Evolutionary conservation across 2,888 invertebrate species (phyloP), one percentile per base, ranked within the genome.

Genomic region (Syrphus vitripennis): DNA sequence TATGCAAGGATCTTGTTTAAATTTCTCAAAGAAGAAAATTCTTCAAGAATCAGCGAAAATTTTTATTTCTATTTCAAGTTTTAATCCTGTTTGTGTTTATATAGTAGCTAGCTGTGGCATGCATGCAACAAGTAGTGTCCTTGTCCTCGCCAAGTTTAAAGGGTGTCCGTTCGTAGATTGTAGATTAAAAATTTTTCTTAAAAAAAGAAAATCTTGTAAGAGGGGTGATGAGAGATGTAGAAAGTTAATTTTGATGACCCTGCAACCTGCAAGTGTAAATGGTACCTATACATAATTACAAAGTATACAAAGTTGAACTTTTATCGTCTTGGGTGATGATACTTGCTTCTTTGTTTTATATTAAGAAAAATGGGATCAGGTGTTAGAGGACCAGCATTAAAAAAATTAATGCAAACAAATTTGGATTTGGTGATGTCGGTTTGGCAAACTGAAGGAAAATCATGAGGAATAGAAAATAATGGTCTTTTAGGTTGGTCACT

Each of bases 21-120:
- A 55, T 45, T 19, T 34, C 1, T 24, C 12, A 2, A 50, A 53
- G 24, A 10, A 37, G 48, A 34, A 48, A 48, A 37, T 59, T 79
- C 45, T 57, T 74, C 72, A 59, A 0, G 57, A 80, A 59, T 74
- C 50, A 42, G 80, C 80, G 59, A 74, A 80, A 80, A 80, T 80
- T 74, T n/a, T 59, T 72, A 80, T 72, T 79, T 67, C 48, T 31
- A 34, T 48, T 59, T 57, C 1, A 40, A 74, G 50, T 80, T 80
- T 65, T 74, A 80, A 80, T 80, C 74, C 74, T 74, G 59, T 74
- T 67, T 74, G 21, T 48, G 5, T 19, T 16, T 2, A 3, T 48
- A 19, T 59, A 34, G 14, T 12, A 40, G n/a, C 21, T 48, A 19
- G n/a, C 34, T 21, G 5, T 48, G 63, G 63, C 29, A 65, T 40